Evolutionary conservation across 1,140 invertebrate species (phyloP), one percentile per base, ranked within the genome.

Genomic region (Aradophagus sp.): DNA sequence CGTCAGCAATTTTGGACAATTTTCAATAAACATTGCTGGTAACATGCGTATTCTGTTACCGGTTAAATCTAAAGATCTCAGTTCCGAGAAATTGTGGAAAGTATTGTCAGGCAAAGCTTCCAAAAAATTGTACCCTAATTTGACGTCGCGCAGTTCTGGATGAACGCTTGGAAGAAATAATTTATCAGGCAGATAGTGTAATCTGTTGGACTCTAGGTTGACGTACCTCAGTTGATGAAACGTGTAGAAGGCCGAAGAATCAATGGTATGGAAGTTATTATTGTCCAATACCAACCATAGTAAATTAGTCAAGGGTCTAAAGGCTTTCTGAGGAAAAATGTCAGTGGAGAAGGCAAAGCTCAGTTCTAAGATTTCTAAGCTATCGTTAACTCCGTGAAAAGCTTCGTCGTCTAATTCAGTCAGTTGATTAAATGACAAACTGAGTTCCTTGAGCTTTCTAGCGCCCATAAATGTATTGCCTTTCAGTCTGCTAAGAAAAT

Each of bases 271-370:
- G 59, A 96, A 89, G 77, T 94, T 93, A 73, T 97, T 97, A 80
- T 95, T 94, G 80, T 97, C 95, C 59, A 96, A 84, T 7, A 94
- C 93, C 19, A 97, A 84, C 93, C 93, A 96, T 72, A 91, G 89
- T 0, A 97, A 85, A 74, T 90, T 90, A 8, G 86, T 88, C 3
- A 97, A 85, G 0, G 90, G 90, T 38, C 88, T 87, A 0, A 94
- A 86, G 1, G 93, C 89, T 32, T 91, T 89, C 62, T 92, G 88
- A 0, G 93, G 92, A 77, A 94, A 92, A 69, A 91, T 86, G 12
- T 94, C 93, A 5, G 91, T 90, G 36, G 93, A 91, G 27, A 95
- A 89, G 0, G 93, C 93, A 72, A 95, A 95, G 66, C 93, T 95
- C 29, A 95, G 87, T 80, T 96, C 95, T 12, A 97, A 86, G 47